Percentiles rank a stretch among this genome's conserved stretches.
Evolutionary conservation across 1,140 invertebrate genomes (phyloP).

Genomic region (Panulirus ornatus): DNA sequence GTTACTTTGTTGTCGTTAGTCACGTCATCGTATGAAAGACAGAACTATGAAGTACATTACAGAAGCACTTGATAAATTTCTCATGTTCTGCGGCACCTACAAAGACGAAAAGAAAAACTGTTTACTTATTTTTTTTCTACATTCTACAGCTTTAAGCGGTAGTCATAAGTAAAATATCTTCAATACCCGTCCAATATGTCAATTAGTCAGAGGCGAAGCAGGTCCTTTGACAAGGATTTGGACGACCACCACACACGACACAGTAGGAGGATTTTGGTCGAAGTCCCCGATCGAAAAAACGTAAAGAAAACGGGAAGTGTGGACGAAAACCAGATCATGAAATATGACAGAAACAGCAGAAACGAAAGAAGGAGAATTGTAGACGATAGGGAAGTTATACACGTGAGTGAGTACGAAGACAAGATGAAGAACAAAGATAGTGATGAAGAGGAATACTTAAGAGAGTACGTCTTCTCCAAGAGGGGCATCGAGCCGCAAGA

Average conservation of each 20-base stretch:
- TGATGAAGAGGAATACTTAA: slow-evolving; percentile 24
- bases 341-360: background rate
- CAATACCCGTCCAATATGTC: no score
- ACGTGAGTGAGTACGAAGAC: background rate
- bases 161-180: no score
- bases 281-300: background rate
- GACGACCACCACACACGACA: background rate
- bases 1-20: no score
- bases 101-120: no score
- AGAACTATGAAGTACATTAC: no score
- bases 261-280: background rate
- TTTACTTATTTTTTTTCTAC: no score
- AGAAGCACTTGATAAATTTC: no score
- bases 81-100: no score
- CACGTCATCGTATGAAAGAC: no score
- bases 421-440: background rate
- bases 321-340: background rate
- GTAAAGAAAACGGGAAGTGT: background rate
- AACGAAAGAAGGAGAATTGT: background rate
- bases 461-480: slow-evolving; percentile 23
- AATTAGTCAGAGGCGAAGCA: slow-evolving; percentile 11
- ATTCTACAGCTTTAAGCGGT: no score
- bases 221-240: slow-evolving; percentile 23
- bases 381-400: background rate
- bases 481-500: slow-evolving; percentile 38